These are phyloP conservation scores for Ypsolopha sequella DNA, from an alignment of 2,888 invertebrate genomes.

Conservation along the genomic window DNA sequence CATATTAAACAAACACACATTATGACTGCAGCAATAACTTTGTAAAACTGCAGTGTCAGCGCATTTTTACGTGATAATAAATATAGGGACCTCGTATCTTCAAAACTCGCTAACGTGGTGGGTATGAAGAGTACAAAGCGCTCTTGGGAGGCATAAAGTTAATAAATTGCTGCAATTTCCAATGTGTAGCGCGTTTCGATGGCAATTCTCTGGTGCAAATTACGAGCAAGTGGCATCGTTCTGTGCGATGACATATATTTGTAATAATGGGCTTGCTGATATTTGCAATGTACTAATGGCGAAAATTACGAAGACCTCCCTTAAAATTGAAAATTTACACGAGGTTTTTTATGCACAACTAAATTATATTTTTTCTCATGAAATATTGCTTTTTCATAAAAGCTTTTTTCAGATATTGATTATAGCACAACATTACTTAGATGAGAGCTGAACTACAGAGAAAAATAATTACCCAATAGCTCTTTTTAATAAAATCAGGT, in stretches of 20 bases:
- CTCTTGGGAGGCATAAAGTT: conserved; percentile 36
- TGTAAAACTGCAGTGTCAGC: background rate
- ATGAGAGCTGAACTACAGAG: too few species aligned
- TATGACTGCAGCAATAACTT: background rate
- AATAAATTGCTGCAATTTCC: conserved; percentile 47
- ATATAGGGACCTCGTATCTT: background rate
- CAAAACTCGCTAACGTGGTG: background rate
- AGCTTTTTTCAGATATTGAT: too few species aligned
- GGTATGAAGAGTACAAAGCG: conserved; percentile 16
- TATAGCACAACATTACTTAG: too few species aligned
- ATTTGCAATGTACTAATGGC: too few species aligned
- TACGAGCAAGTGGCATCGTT: background rate
- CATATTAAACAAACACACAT: background rate
- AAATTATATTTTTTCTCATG: too few species aligned
- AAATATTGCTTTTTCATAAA: too few species aligned
- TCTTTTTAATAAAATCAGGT: too few species aligned
- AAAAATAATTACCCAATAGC: too few species aligned
- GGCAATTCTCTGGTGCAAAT: conserved; percentile 26
- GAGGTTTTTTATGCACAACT: too few species aligned
- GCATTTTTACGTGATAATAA: background rate
- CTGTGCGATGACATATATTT: background rate
- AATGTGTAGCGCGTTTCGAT: conserved; percentile 41
- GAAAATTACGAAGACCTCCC: too few species aligned
- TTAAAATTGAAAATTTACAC: too few species aligned
- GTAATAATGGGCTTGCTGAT: background rate